These are phyloP conservation scores for Penaeus monodon DNA, from an alignment of 2,888 invertebrate genomes.

Conservation along the genomic window DNA sequence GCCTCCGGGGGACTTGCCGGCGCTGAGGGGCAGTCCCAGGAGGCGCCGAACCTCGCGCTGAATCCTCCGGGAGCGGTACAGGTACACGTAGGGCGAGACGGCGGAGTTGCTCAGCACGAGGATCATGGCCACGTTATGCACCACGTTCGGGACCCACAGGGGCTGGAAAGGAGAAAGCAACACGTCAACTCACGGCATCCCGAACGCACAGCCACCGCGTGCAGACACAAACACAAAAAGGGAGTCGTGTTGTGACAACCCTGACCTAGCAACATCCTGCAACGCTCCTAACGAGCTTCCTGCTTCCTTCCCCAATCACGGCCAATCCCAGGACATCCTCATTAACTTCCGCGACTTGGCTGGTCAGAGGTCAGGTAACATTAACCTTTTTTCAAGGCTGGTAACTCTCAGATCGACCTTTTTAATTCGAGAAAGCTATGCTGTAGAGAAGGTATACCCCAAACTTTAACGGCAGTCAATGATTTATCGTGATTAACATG, in stretches of 20 bases:
- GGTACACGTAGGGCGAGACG: constrained; percentile 82
- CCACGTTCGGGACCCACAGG: constrained; percentile 42
- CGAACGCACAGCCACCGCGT: not conserved
- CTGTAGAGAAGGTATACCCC: no score
- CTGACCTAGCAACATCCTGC: not conserved
- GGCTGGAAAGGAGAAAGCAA: not conserved
- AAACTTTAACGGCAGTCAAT: no score
- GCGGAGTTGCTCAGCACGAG: constrained; percentile 77
- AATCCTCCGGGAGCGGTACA: constrained; percentile 80
- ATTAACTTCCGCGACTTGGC: no score
- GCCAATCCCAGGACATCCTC: not conserved
- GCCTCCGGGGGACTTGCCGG: constrained; percentile 28
- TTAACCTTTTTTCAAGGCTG: no score
- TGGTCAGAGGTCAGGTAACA: no score
- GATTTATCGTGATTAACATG: no score
- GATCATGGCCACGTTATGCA: constrained; percentile 70
- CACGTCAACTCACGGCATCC: not conserved
- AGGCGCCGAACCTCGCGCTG: constrained; percentile 74
- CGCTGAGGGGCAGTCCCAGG: constrained; percentile 69
- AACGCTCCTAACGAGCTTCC: not conserved
- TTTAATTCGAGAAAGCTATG: no score
- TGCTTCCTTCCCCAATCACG: constrained; percentile 8
- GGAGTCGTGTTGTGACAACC: no score
- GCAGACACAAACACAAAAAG: no score
- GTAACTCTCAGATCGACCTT: no score